These are phyloP conservation scores for Andrena dorsata DNA, from an alignment of 2,888 invertebrate genomes.

Conservation along the genomic window DNA sequence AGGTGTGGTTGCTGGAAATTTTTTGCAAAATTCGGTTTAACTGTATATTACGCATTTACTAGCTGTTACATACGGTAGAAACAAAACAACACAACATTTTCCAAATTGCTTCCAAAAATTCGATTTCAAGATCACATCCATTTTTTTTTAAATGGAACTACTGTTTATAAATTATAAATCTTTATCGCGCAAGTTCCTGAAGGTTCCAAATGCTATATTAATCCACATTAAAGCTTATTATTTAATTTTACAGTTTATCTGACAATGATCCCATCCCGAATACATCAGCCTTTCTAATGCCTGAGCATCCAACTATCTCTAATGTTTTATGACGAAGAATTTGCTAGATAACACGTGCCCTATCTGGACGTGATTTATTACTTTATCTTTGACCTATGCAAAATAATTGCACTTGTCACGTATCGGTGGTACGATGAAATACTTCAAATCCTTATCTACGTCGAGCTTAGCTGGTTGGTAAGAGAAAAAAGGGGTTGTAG, in stretches of 20 bases:
- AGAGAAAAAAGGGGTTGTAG: conserved; percentile 50
- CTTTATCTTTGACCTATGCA: conserved; percentile 3
- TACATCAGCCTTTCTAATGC: not conserved
- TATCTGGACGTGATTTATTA: conserved; percentile 30
- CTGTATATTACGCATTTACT: too few species aligned
- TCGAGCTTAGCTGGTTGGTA: conserved; percentile 28
- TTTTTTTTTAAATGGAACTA: too few species aligned
- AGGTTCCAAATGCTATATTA: too few species aligned
- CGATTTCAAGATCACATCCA: too few species aligned
- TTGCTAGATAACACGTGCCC: conserved; percentile 41
- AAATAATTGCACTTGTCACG: conserved; percentile 50
- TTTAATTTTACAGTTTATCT: not conserved
- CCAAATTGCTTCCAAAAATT: too few species aligned
- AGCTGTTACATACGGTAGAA: too few species aligned
- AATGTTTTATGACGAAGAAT: conserved; percentile 32
- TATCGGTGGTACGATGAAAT: conserved; percentile 45
- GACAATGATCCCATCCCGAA: not conserved
- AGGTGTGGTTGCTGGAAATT: too few species aligned
- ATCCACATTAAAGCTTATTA: not conserved
- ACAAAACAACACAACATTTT: too few species aligned
- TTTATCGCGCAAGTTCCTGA: too few species aligned
- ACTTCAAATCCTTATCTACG: conserved; percentile 60
- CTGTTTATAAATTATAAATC: too few species aligned
- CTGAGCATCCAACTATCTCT: not conserved
- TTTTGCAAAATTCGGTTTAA: too few species aligned